These are phyloP conservation scores for Drosophila parthenogenetica DNA, from an alignment of 2,888 invertebrate species.

Conservation along the genomic window DNA sequence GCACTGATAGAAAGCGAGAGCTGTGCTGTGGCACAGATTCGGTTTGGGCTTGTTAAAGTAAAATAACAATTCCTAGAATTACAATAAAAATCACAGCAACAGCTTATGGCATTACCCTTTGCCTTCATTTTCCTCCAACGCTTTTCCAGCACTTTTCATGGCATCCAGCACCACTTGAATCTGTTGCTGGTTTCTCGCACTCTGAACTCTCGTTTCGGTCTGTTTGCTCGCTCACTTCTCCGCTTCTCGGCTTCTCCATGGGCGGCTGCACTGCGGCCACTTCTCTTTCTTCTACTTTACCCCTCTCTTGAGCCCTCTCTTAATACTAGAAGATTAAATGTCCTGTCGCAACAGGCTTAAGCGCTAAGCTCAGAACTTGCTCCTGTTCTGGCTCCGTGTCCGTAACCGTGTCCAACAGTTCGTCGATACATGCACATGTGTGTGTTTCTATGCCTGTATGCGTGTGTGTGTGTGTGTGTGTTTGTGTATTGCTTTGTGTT, in stretches of 20 bases:
- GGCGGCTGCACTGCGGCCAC: slow-evolving; percentile 5
- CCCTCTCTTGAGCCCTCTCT: slow-evolving; percentile 18
- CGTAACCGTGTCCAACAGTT: slow-evolving; percentile 29
- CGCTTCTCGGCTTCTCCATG: slow-evolving; percentile 19
- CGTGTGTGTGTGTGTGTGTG: slow-evolving; percentile 5
- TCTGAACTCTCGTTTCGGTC: slow-evolving; percentile 45
- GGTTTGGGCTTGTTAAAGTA: slow-evolving; percentile 75
- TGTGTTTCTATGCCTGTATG: background rate
- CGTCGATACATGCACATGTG: background rate
- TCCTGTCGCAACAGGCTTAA: slow-evolving; percentile 79
- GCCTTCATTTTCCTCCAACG: slow-evolving; percentile 9
- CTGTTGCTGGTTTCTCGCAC: slow-evolving; percentile 59
- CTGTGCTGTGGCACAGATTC: slow-evolving; percentile 44
- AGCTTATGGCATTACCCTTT: slow-evolving; percentile 77
- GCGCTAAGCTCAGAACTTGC: slow-evolving; percentile 70
- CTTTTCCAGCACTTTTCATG: slow-evolving; percentile 2
- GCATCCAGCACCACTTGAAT: slow-evolving; percentile 58
- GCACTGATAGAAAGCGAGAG: background rate
- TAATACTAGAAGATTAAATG: slow-evolving; percentile 80
- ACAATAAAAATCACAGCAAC: slow-evolving; percentile 76
- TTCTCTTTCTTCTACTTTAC: background rate
- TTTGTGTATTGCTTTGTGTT: background rate
- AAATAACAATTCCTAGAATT: slow-evolving; percentile 78
- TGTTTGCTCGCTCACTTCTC: slow-evolving; percentile 23
- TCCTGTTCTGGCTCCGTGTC: slow-evolving; percentile 38